phyloP scores from a whole-genome alignment of 2,888 invertebrate species.

The Philereme vetulata region DNA sequence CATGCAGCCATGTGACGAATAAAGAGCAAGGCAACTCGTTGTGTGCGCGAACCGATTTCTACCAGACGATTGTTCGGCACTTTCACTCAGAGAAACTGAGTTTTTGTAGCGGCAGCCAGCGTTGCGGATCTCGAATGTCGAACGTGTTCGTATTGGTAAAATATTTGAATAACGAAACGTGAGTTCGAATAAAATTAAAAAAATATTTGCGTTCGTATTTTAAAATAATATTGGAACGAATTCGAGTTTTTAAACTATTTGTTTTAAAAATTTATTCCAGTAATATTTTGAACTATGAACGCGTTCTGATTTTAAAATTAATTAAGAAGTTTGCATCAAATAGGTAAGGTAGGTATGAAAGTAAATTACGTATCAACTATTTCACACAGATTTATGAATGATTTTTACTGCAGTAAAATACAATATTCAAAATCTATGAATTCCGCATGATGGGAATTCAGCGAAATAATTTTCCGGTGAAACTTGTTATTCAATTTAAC shows the following conservation, averaged over 20 bases:
- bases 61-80: constrained; percentile 68
- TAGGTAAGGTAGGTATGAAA: no score
- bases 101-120: constrained; percentile 61
- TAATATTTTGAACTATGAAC: no score
- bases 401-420: no score
- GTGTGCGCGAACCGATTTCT: constrained; percentile 60
- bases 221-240: no score
- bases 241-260: no score
- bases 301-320: no score
- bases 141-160: constrained; percentile 35
- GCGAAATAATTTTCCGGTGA: constrained; percentile 2
- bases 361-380: no score
- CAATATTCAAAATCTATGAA: neutral
- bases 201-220: no score
- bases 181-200: constrained; percentile 1
- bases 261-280: no score
- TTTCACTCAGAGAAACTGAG: constrained; percentile 81
- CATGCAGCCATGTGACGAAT: constrained; percentile 23
- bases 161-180: constrained; percentile 34
- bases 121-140: constrained; percentile 61
- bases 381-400: no score
- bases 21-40: constrained; percentile 39
- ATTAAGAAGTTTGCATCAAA: no score
- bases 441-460: neutral
- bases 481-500: neutral